A percentile compares a stretch with the other conserved stretches of the same genome.
phyloP scores from a whole-genome alignment of 2,113 vertebrate species.

The Lagopus muta region DNA sequence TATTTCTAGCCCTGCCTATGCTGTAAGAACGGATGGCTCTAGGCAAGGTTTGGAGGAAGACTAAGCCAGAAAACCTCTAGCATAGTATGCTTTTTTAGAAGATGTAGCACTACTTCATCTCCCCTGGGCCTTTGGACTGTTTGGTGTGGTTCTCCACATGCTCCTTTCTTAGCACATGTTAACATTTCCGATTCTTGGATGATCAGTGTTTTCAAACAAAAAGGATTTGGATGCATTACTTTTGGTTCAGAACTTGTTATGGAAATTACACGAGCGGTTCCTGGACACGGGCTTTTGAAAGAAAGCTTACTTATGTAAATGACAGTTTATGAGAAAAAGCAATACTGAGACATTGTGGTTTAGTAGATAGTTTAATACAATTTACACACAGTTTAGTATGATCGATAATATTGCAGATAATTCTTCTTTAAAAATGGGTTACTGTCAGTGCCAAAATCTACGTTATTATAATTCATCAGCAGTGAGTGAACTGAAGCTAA shows the following conservation, averaged over 20 bases:
- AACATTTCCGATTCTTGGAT: conserved; percentile 51
- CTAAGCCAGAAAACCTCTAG: neutral
- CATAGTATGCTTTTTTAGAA: neutral
- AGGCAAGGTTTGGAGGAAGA: neutral
- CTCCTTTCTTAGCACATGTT: conserved; percentile 34
- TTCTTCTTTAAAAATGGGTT: neutral
- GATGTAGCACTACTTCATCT: neutral
- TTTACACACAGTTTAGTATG: too few relatives aligned
- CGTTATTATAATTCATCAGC: neutral
- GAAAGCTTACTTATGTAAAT: too few relatives aligned
- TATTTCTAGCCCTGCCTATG: neutral
- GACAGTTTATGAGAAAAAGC: too few relatives aligned
- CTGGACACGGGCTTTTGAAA: too few relatives aligned
- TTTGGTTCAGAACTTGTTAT: too few relatives aligned
- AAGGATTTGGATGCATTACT: conserved; percentile 28
- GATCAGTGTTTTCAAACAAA: conserved; percentile 47
- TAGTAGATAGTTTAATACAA: neutral
- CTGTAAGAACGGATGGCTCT: neutral
- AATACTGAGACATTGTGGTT: too few relatives aligned
- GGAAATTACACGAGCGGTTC: too few relatives aligned
- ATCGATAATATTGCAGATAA: neutral
- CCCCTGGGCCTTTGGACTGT: conserved; percentile 3
- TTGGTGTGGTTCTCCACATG: conserved; percentile 27
- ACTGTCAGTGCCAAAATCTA: neutral
- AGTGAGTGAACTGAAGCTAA: neutral